phyloP scores from a whole-genome alignment of 2,888 invertebrate species.

The Leptopilina syphax region DNA sequence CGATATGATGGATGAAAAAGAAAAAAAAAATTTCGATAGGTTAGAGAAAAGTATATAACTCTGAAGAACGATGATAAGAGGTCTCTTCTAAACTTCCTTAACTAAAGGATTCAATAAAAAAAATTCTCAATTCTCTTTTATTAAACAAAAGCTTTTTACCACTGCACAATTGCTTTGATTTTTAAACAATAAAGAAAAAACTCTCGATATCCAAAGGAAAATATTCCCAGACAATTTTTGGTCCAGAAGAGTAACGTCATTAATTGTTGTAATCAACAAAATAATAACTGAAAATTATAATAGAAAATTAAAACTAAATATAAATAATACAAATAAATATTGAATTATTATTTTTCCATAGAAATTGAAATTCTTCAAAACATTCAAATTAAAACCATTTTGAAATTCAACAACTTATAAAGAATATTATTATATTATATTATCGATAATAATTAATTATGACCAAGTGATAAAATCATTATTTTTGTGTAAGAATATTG shows the following conservation, averaged over 20 bases:
- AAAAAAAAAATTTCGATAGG: neutral
- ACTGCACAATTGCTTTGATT: neutral
- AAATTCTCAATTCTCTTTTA: neutral
- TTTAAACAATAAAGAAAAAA: conserved; percentile 10
- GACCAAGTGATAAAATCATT: too few relatives aligned
- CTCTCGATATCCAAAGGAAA: conserved; percentile 6
- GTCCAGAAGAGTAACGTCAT: neutral
- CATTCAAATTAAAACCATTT: too few relatives aligned
- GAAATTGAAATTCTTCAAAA: too few relatives aligned
- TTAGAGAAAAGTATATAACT: neutral
- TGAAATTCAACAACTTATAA: too few relatives aligned
- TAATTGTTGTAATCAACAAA: too few relatives aligned
- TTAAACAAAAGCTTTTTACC: neutral
- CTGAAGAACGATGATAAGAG: conserved; percentile 14
- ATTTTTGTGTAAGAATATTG: too few relatives aligned
- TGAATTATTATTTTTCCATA: too few relatives aligned
- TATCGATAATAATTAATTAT: too few relatives aligned
- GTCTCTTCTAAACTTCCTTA: conserved; percentile 7
- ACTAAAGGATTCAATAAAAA: conserved; percentile 17
- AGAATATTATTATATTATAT: too few relatives aligned
- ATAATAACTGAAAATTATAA: too few relatives aligned
- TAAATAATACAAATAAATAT: too few relatives aligned
- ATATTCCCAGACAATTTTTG: conserved; percentile 37
- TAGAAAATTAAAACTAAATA: too few relatives aligned
- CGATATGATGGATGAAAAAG: conserved; percentile 4